Evolutionary conservation across 2,113 vertebrate genomes (phyloP).

Genomic region (Notechis scutatus): DNA sequence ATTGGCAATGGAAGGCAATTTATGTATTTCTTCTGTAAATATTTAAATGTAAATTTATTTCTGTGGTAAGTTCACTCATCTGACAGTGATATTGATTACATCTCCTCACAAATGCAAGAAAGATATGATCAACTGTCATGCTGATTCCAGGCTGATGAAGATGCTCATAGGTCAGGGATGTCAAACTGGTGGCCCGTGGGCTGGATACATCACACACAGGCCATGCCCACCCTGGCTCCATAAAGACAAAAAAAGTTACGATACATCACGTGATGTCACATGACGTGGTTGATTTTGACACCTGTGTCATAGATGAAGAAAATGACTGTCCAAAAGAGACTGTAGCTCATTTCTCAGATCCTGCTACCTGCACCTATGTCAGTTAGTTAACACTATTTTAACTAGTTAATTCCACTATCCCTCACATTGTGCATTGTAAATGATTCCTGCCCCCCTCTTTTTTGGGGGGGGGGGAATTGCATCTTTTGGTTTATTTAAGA

Average conservation of each 20-base stretch:
- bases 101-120: neutral
- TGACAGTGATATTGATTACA: neutral
- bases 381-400: neutral
- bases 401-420: neutral
- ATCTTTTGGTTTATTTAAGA: neutral
- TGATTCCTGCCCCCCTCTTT: no score
- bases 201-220: no score
- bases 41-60: neutral
- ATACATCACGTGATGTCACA: no score
- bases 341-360: neutral
- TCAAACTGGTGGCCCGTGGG: no score
- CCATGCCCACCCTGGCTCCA: no score
- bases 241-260: no score
- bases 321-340: neutral
- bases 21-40: neutral
- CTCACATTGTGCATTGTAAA: no score
- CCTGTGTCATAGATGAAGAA: neutral
- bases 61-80: neutral
- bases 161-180: neutral
- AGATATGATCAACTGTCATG: neutral
- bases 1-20: neutral
- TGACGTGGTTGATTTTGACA: no score
- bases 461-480: neutral
- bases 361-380: neutral
- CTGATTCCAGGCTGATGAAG: neutral